phyloP scores from a whole-genome alignment of 2,797 vertebrate genomes.

The Catharus ustulatus region DNA sequence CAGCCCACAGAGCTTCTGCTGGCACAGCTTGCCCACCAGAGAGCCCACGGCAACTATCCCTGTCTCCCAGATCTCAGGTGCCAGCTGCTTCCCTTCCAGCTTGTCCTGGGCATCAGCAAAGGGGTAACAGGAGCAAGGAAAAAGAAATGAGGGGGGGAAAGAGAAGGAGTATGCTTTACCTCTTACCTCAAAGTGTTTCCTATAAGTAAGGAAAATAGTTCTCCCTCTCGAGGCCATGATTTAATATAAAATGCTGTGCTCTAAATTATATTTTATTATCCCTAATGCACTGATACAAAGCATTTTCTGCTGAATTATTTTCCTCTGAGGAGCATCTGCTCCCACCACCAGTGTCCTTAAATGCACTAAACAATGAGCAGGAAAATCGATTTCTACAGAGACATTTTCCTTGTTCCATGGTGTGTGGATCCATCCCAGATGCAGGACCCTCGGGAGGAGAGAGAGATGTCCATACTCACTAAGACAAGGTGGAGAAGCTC shows the following conservation, averaged over 20 bases:
- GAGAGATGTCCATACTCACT: conserved; percentile 24
- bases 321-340: not conserved
- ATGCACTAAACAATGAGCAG: not conserved
- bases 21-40: conserved; percentile 71
- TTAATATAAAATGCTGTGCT: not conserved
- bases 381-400: not conserved
- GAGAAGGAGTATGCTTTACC: not conserved
- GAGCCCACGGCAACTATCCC: conserved; percentile 54
- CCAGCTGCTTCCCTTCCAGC: conserved; percentile 42
- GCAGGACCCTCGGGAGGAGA: not conserved
- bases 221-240: not conserved
- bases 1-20: conserved; percentile 58
- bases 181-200: not conserved
- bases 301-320: not conserved
- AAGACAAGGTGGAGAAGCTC: conserved; percentile 63
- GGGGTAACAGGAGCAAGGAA: not conserved
- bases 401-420: not conserved
- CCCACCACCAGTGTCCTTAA: not conserved
- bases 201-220: not conserved
- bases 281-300: not conserved
- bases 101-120: conserved; percentile 44
- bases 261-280: not conserved
- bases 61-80: conserved; percentile 35
- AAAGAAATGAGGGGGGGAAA: accelerated
- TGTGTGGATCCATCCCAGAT: not conserved